Evolutionary conservation across 1,140 invertebrate species (phyloP).

Genomic region (Tetramorium parvispinum): DNA sequence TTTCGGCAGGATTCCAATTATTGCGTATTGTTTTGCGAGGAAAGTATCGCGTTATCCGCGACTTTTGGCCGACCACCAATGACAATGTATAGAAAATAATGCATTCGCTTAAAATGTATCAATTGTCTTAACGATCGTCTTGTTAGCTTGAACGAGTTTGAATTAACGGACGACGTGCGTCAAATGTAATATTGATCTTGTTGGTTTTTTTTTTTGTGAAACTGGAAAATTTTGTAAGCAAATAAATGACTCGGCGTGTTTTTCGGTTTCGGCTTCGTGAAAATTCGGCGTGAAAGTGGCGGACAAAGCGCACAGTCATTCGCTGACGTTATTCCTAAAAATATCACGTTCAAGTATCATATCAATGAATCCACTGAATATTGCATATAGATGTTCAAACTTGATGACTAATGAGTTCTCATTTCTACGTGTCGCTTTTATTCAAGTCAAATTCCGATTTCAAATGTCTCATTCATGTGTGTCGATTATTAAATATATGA

Average conservation of each 20-base stretch:
- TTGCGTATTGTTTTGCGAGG: slow-evolving; percentile 20
- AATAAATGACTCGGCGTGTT: background rate
- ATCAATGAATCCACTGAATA: background rate
- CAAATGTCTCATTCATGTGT: background rate
- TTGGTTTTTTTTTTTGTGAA: background rate
- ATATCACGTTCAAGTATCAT: background rate
- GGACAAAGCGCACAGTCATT: background rate
- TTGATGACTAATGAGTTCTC: background rate
- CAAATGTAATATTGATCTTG: background rate
- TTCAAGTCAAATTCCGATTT: background rate
- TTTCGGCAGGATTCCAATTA: slow-evolving; percentile 49
- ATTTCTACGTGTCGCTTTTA: background rate
- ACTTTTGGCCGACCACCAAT: slow-evolving; percentile 13
- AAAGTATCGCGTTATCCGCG: too few species aligned
- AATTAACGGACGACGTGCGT: background rate
- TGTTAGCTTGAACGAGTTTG: background rate
- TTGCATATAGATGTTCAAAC: background rate
- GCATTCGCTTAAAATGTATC: background rate
- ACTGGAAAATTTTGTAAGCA: background rate
- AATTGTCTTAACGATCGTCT: background rate
- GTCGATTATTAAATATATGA: background rate
- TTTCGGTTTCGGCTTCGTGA: background rate
- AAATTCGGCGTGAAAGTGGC: background rate
- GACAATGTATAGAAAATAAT: background rate
- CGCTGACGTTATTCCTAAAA: slow-evolving; percentile 27